phyloP scores from a whole-genome alignment of 2,113 vertebrate genomes.

The Struthidea cinerea region DNA sequence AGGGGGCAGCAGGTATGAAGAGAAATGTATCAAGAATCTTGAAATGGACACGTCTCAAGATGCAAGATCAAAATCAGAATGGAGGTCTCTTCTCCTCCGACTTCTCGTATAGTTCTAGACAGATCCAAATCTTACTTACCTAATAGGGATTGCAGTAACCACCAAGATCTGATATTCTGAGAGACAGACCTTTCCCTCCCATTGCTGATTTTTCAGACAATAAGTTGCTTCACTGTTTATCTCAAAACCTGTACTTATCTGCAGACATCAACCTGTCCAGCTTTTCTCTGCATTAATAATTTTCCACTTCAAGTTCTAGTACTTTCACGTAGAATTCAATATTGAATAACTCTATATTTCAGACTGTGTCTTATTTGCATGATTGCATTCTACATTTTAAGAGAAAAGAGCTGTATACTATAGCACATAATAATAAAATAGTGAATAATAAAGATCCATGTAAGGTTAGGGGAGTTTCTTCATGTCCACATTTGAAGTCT shows the following conservation, averaged over 20 bases:
- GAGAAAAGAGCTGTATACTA: not conserved
- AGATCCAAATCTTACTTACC: conserved; percentile 37
- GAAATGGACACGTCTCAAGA: not conserved
- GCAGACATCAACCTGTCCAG: not conserved
- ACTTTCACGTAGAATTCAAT: not conserved
- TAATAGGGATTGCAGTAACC: conserved; percentile 22
- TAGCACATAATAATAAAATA: not conserved
- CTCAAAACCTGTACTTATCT: not conserved
- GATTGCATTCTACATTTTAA: not conserved
- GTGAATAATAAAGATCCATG: not conserved
- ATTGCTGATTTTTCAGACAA: conserved; percentile 15
- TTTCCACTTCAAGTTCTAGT: not conserved
- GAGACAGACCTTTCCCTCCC: conserved; percentile 25
- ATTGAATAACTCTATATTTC: not conserved
- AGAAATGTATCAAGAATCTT: not conserved
- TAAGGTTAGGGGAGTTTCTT: not conserved
- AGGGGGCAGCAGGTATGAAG: not conserved
- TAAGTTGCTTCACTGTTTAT: conserved; percentile 17
- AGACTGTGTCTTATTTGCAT: not conserved
- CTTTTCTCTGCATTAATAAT: not conserved
- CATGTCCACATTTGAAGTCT: not conserved
- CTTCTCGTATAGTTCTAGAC: not conserved
- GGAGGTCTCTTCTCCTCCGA: not conserved
- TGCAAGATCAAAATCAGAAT: conserved; percentile 24
- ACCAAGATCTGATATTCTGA: conserved; percentile 5